These are phyloP conservation scores for Hormiphora californensis DNA, from an alignment of 37 sponge, comb jelly and placozoan species.

Conservation along the genomic window DNA sequence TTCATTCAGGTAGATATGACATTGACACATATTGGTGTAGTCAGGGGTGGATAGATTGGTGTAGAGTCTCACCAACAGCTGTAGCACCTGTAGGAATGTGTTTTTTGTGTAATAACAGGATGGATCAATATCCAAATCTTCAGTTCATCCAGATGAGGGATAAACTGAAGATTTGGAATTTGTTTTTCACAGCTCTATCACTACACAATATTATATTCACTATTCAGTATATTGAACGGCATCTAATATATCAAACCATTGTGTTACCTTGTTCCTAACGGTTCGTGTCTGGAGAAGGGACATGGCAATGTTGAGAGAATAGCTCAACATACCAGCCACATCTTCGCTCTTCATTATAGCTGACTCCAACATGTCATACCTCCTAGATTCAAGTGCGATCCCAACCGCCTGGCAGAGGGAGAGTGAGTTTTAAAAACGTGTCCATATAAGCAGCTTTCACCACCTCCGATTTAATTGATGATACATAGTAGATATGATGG, in stretches of 20 bases:
- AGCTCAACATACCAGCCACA: slow-evolving; percentile 68
- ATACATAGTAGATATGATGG: too few species aligned
- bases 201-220: too few species aligned
- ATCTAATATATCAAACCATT: too few species aligned
- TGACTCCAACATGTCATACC: slow-evolving; percentile 75
- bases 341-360: slow-evolving; percentile 67
- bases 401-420: slow-evolving; percentile 66
- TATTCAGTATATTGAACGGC: too few species aligned
- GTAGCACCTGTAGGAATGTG: slow-evolving; percentile 64
- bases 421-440: not conserved
- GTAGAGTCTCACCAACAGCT: slow-evolving; percentile 69
- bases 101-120: too few species aligned
- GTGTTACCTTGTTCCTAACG: slow-evolving; percentile 68
- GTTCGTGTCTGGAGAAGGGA: slow-evolving; percentile 63
- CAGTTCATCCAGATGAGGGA: too few species aligned
- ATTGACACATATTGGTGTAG: slow-evolving; percentile 86
- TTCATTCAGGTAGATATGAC: slow-evolving; percentile 84
- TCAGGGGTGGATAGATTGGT: slow-evolving; percentile 63
- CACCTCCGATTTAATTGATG: too few species aligned
- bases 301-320: slow-evolving; percentile 72
- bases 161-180: too few species aligned
- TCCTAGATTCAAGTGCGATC: slow-evolving; percentile 85
- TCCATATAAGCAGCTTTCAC: not conserved
- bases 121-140: too few species aligned
- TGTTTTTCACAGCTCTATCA: too few species aligned